Conservation (phyloP, 2,113 vertebrate species). For the Illadopsis cleaveri region DNA sequence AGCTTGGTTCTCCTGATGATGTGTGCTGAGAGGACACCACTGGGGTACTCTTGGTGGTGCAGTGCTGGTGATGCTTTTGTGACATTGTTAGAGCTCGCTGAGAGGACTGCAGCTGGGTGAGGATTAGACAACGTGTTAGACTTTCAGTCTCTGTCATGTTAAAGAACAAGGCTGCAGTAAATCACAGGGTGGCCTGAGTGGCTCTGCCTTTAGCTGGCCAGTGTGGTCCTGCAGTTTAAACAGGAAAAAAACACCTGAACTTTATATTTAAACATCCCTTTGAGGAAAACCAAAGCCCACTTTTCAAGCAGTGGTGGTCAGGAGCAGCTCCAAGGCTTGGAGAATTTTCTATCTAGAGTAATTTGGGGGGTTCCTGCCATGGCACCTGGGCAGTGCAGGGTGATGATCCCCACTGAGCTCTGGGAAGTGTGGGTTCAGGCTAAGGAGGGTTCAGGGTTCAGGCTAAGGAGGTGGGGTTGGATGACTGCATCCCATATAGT, state of each 20-base stretch:
- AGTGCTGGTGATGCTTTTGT: background rate
- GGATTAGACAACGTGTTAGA: background rate
- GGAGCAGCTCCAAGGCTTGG: background rate
- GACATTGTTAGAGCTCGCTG: background rate
- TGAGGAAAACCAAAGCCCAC: background rate
- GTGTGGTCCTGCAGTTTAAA: background rate
- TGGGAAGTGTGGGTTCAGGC: rapidly evolving
- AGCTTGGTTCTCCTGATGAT: background rate
- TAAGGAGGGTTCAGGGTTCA: background rate
- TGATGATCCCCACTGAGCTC: background rate
- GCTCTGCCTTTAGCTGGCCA: background rate
- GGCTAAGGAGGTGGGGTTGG: background rate
- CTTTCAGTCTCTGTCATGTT: background rate
- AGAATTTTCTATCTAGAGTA: background rate
- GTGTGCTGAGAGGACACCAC: background rate
- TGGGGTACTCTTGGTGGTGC: background rate
- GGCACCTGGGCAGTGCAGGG: background rate
- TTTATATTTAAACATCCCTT: background rate
- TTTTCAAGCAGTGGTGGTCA: background rate
- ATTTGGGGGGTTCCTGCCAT: background rate
- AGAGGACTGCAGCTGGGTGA: background rate
- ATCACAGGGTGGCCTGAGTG: background rate
- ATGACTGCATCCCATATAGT: background rate
- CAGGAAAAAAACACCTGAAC: background rate
- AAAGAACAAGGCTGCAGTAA: background rate